Evolutionary conservation across 2,888 invertebrate species (phyloP), one percentile per base, ranked within the genome.

Genomic region (Agrilus cyanescens): DNA sequence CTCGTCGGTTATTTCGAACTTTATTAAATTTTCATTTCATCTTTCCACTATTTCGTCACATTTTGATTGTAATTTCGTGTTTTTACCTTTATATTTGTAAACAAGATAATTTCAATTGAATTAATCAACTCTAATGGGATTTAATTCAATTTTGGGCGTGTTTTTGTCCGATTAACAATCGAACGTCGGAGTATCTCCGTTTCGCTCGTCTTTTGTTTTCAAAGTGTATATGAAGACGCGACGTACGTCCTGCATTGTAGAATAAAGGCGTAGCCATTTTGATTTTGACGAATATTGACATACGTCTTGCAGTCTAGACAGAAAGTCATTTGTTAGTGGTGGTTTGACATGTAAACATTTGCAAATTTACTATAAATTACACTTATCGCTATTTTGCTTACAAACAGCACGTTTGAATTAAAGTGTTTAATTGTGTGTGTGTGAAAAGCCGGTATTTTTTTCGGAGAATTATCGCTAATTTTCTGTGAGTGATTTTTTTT

Each of bases 201-300:
- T 43, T 32, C 25, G 35, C 8, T 8, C 30, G 25, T 38, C 36
- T 16, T 25, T 33, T 43, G 36, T 32, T 38, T 30, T 32, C 32
- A 6, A 40, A 36, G 36, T 36, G 49, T 49, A 48, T 46, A 14
- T 40, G 36, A 40, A 38, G 36, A 25, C 15, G 32, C 8, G 37
- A 38, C n/a, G 47, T 41, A 25, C 14, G 57, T 62, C 62, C 33
- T n/a, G 45, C 53, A 47, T 65, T 35, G 52, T 44, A 46, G 55
- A 57, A 57, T 59, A 63, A 63, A 68, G 76, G 76, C 76, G 77
- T 77, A 77, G 78, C 78, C 78, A 78, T 78, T 76, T 78, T 77
- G 75, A 74, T 63, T 64, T 77, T 78, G 77, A 78, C 77, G 78
- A 78, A 78, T 78, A 78, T 78, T 78, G 78, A 78, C 77, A 78